Conservation (phyloP, 2,888 invertebrate species). For the Chrysomela aeneicollis region DNA sequence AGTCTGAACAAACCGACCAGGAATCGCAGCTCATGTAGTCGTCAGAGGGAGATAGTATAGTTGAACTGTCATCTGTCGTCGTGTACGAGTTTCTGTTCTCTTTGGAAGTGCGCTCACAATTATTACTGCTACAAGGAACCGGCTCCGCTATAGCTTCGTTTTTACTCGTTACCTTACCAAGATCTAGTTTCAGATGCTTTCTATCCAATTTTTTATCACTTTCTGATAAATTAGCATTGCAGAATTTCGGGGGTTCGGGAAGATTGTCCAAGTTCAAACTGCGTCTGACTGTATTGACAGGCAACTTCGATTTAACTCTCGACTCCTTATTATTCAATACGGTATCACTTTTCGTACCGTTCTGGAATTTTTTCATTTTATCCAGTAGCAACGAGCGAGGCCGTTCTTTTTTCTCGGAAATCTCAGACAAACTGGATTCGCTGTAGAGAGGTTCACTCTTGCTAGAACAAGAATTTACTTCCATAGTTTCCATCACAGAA, state of each 20-base stretch:
- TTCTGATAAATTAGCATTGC: conserved; percentile 30
- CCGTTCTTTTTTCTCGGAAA: conserved; percentile 62
- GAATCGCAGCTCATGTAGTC: conserved; percentile 68
- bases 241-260: conserved; percentile 47
- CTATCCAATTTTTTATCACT: conserved; percentile 52
- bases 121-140: conserved; percentile 34
- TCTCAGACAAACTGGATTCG: conserved; percentile 43
- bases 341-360: conserved; percentile 62
- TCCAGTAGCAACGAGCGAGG: conserved; percentile 66
- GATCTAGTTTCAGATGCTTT: conserved; percentile 70
- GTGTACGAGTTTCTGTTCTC: conserved; percentile 42
- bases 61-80: conserved; percentile 58
- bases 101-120: conserved; percentile 33
- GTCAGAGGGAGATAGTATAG: conserved; percentile 68
- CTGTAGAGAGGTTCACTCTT: conserved; percentile 27
- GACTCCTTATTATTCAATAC: conserved; percentile 39
- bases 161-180: conserved; percentile 59
- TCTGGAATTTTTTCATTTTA: conserved; percentile 64
- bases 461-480: conserved; percentile 37
- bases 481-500: conserved; percentile 31
- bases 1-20: conserved; percentile 73
- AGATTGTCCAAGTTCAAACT: conserved; percentile 57
- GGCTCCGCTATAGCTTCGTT: conserved; percentile 32
- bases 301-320: conserved; percentile 55
- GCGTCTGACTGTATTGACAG: conserved; percentile 56